A percentile compares a stretch with the other conserved stretches of the same genome.
Conservation (phyloP, 2,888 invertebrate genomes). For the Acheta domesticus region DNA sequence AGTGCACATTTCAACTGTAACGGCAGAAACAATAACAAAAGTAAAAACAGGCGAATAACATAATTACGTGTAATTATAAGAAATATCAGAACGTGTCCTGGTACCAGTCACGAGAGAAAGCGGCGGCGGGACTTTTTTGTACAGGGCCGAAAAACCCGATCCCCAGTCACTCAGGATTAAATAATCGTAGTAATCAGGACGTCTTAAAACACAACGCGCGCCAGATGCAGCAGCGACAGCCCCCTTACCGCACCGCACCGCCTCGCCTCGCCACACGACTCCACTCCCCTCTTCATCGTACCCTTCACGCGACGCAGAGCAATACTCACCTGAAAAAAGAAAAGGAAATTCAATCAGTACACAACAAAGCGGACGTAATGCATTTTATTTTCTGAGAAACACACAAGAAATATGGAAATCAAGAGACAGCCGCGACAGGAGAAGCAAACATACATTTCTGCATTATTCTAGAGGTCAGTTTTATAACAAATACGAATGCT, state of each 20-base stretch:
- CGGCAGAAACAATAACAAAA: too few relatives aligned
- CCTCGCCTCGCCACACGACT: neutral
- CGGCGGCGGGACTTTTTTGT: neutral
- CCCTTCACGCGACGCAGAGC: neutral
- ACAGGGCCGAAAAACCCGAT: neutral
- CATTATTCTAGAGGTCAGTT: too few relatives aligned
- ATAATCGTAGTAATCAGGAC: neutral
- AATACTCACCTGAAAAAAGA: neutral
- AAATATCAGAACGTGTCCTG: neutral
- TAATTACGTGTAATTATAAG: neutral
- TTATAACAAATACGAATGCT: too few relatives aligned
- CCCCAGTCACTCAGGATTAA: neutral
- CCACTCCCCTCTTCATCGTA: neutral
- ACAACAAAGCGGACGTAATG: too few relatives aligned
- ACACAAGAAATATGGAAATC: too few relatives aligned
- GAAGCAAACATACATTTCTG: too few relatives aligned
- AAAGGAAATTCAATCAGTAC: neutral
- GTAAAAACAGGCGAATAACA: neutral
- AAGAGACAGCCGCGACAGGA: too few relatives aligned
- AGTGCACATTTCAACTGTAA: too few relatives aligned
- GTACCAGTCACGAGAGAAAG: neutral
- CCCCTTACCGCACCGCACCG: neutral
- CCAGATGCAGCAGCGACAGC: neutral
- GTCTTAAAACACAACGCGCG: neutral
- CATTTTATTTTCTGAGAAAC: too few relatives aligned